These are phyloP conservation scores for Pseudomyrmex pallidus DNA, from an alignment of 1,140 invertebrate genomes.

Conservation along the genomic window DNA sequence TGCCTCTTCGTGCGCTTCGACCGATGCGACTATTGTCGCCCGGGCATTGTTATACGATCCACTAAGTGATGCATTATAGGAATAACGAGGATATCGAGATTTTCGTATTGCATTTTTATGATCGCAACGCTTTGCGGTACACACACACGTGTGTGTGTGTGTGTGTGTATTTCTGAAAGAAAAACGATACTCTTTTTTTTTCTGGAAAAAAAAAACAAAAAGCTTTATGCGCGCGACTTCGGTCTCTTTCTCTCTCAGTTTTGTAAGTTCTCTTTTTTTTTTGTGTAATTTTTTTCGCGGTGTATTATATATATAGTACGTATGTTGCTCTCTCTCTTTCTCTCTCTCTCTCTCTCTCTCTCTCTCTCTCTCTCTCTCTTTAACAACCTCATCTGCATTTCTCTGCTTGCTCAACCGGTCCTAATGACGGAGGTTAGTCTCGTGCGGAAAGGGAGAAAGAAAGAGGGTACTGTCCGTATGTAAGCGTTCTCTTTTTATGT, in stretches of 20 bases:
- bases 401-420: conserved; percentile 31
- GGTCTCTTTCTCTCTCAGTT: background rate
- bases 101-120: conserved; percentile 23
- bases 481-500: conserved; percentile 19
- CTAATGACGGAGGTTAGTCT: conserved; percentile 64
- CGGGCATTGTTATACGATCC: conserved; percentile 24
- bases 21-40: background rate
- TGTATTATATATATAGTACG: background rate
- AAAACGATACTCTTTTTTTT: conserved; percentile 6
- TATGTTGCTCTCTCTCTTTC: background rate
- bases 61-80: conserved; percentile 27
- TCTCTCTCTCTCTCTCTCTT: background rate
- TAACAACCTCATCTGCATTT: conserved; percentile 71
- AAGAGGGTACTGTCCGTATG: background rate
- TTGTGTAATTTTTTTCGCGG: background rate
- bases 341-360: background rate
- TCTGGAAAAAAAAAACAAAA: conserved; percentile 5
- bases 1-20: conserved; percentile 13
- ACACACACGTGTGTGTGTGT: no score
- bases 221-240: background rate
- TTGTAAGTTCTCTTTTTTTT: conserved; percentile 36
- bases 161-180: background rate
- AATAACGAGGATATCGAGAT: conserved; percentile 34
- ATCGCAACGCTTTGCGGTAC: background rate
- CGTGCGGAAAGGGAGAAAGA: conserved; percentile 4